Conservation (phyloP, 2,888 invertebrate species). For the Labia minor region DNA sequence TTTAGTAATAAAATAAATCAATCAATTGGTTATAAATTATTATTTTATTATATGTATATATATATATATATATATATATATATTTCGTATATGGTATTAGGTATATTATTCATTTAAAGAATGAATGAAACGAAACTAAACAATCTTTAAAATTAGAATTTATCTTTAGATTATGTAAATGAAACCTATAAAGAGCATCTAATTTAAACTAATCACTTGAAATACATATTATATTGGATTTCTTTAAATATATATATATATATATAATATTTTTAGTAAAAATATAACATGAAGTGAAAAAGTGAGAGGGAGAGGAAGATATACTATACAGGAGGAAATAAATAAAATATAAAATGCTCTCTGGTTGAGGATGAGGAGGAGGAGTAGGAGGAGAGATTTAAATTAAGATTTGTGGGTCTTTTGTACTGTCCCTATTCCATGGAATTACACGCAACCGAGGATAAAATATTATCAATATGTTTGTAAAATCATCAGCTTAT, state of each 20-base stretch:
- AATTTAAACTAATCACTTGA: background rate
- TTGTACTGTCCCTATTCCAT: background rate
- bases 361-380: slow-evolving; percentile 17
- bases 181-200: background rate
- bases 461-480: slow-evolving; percentile 13
- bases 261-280: background rate
- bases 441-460: background rate
- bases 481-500: background rate
- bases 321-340: background rate
- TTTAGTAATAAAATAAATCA: background rate
- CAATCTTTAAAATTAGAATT: slow-evolving; percentile 7
- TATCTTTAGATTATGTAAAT: background rate
- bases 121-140: background rate
- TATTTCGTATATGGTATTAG: too few species aligned
- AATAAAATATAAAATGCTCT: slow-evolving; percentile 20
- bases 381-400: background rate
- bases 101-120: too few species aligned
- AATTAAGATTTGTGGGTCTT: slow-evolving; percentile 13
- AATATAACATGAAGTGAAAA: background rate
- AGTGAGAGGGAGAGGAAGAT: background rate
- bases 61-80: too few species aligned
- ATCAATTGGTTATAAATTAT: background rate
- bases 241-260: background rate
- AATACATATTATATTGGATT: background rate
- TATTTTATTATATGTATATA: too few species aligned